Conservation (phyloP, 2,797 vertebrate species). For the Podarcis lilfordi region DNA sequence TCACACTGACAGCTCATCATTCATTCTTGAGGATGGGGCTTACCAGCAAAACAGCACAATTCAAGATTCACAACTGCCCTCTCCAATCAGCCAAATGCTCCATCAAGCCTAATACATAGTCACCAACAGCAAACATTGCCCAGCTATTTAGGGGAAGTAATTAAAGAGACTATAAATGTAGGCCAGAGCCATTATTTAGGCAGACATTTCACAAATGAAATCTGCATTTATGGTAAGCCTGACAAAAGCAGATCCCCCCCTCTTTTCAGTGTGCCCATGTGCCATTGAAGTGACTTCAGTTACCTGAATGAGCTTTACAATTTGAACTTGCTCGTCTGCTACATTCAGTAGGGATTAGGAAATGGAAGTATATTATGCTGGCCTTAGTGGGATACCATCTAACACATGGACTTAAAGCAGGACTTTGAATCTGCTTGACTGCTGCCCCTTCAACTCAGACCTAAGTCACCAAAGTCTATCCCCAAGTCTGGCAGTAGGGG, state of each 20-base stretch:
- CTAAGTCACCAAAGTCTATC: no score
- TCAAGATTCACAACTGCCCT: not conserved
- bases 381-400: not conserved
- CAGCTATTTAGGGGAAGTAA: not conserved
- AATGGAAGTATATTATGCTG: not conserved
- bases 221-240: not conserved
- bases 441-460: no score
- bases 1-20: not conserved
- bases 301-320: not conserved
- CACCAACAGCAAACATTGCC: no score
- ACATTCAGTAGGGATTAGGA: not conserved
- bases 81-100: not conserved
- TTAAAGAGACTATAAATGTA: not conserved
- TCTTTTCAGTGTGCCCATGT: not conserved
- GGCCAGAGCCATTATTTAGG: not conserved
- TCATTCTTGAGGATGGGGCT: not conserved
- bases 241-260: not conserved
- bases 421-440: not conserved
- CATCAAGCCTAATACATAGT: not conserved
- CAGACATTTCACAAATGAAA: no score
- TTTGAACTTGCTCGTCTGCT: not conserved
- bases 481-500: no score
- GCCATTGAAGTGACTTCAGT: not conserved
- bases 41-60: not conserved
- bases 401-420: not conserved